A percentile compares a stretch with the other conserved stretches of the same genome.
Conservation (phyloP, 92 coral and sea anemone species). For the Epizoanthus rinbou region DNA sequence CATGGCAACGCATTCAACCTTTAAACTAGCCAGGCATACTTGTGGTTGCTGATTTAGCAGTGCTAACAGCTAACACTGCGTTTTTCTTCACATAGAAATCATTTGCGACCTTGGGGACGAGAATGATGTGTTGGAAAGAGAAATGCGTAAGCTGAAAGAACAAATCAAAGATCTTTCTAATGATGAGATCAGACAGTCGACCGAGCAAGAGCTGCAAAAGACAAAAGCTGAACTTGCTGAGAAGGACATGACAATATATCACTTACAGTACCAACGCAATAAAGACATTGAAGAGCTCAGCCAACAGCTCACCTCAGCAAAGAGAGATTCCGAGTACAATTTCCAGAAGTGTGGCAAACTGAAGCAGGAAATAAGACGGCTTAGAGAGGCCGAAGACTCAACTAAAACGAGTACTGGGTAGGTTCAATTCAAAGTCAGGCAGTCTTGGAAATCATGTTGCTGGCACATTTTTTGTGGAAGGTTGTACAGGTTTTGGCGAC, state of each 20-base stretch:
- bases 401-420: background rate
- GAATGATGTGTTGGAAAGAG: background rate
- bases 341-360: slow-evolving; percentile 27
- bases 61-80: too few species aligned
- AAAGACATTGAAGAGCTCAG: slow-evolving; percentile 9
- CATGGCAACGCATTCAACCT: too few species aligned
- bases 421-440: too few species aligned
- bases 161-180: background rate
- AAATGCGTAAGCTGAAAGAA: background rate
- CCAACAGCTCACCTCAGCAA: background rate
- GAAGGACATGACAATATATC: slow-evolving; percentile 12
- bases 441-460: too few species aligned
- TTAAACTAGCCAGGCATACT: too few species aligned
- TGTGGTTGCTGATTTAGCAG: too few species aligned
- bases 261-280: slow-evolving; percentile 7
- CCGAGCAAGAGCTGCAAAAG: slow-evolving; percentile 19
- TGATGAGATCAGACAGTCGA: background rate
- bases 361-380: slow-evolving; percentile 18
- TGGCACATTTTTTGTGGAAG: too few species aligned
- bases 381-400: slow-evolving; percentile 19
- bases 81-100: background rate
- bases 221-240: slow-evolving; percentile 25
- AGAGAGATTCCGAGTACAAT: slow-evolving; percentile 15
- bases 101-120: background rate
- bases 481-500: too few species aligned